These are phyloP conservation scores for Hippocampus abdominalis DNA, from an alignment of 2,113 vertebrate genomes.

Conservation along the genomic window DNA sequence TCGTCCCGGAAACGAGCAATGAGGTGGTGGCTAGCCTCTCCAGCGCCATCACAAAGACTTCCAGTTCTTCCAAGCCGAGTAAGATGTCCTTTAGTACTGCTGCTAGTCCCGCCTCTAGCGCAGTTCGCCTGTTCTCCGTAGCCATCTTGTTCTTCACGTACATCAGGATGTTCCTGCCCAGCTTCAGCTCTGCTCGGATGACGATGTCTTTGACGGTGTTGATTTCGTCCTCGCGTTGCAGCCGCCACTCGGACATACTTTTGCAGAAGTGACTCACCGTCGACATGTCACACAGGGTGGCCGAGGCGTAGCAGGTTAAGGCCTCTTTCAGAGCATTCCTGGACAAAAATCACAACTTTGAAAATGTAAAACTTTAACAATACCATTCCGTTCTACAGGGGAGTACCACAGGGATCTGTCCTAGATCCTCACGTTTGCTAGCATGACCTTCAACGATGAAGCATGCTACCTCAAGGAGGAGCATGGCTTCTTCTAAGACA, in stretches of 20 bases:
- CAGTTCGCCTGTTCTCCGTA: conserved; percentile 15
- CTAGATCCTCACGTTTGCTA: too few species aligned
- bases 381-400: background rate
- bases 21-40: conserved; percentile 71
- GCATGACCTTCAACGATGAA: too few species aligned
- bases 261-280: conserved; percentile 39
- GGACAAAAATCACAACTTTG: conserved; percentile 3
- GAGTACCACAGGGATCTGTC: background rate
- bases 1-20: conserved; percentile 45
- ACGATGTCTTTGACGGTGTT: conserved; percentile 37
- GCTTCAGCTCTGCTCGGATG: conserved; percentile 12
- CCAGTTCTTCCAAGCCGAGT: conserved; percentile 53
- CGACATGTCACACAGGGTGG: conserved; percentile 34
- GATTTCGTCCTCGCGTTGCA: conserved; percentile 29
- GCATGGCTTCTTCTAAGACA: too few species aligned
- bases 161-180: conserved; percentile 22
- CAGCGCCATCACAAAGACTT: conserved; percentile 63
- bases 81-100: conserved; percentile 47
- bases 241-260: conserved; percentile 26
- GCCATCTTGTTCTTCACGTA: conserved; percentile 43
- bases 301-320: conserved; percentile 27
- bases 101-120: conserved; percentile 55
- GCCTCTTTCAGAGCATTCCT: conserved; percentile 32
- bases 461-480: too few species aligned
- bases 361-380: background rate